Conservation (phyloP, 2,888 invertebrate genomes). For the Dynastes hyllus region DNA sequence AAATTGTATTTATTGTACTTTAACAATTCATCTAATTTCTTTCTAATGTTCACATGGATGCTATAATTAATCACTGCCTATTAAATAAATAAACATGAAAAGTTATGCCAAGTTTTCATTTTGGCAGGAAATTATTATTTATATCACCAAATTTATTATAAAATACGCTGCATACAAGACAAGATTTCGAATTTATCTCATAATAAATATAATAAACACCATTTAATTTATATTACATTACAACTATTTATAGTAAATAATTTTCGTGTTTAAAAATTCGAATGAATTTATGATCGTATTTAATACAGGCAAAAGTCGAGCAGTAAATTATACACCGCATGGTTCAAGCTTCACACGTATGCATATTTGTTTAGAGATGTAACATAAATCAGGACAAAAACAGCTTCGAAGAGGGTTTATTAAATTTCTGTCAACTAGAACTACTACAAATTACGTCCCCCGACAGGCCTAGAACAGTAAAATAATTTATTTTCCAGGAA, state of each 20-base stretch:
- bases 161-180: no score
- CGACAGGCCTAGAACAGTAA: conserved; percentile 32
- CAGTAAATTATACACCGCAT: conserved; percentile 37
- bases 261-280: not conserved
- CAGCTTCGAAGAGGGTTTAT: conserved; percentile 41
- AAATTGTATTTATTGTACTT: no score
- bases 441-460: conserved; percentile 39
- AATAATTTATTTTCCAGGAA: conserved; percentile 33
- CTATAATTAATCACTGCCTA: no score
- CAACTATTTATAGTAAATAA: not conserved
- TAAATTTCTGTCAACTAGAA: conserved; percentile 45
- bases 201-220: no score
- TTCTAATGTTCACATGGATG: no score
- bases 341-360: conserved; percentile 33
- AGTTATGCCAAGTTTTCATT: no score
- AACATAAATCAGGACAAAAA: conserved; percentile 42
- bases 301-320: not conserved
- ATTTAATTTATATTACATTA: no score
- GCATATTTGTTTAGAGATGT: conserved; percentile 35
- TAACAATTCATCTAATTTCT: no score
- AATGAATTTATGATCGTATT: conserved; percentile 1
- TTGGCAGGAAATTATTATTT: no score
- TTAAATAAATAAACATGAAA: no score
- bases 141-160: no score
- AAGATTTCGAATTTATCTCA: no score